Evolutionary conservation across 2,797 vertebrate genomes (phyloP), one percentile per base, ranked within the genome.

Genomic region (Uromys caudimaculatus): DNA sequence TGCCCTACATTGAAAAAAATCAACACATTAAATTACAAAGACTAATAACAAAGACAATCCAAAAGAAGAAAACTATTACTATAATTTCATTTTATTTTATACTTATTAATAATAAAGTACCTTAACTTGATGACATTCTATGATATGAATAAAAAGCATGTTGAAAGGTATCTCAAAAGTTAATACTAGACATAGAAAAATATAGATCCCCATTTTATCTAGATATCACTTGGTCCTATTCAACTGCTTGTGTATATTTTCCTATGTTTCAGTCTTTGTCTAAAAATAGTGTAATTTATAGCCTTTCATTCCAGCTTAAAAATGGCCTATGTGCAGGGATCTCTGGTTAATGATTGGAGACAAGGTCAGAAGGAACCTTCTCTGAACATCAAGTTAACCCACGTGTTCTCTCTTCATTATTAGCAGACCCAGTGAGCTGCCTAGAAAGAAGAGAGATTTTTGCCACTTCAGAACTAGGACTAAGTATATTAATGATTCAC

Each of bases 11-110:
- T 90, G 76, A 94, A 93, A 83, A 86, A 83, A 60, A 52, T 81
- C n/a, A 89, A 38, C 13, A 54, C 38, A 86, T 93, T 77, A 93
- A 85, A 58, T 12, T 69, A 89, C 38, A 73, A 91, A 76, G n/a
- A 79, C 69, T 8, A 50, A 4, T 67, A 84, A n/a, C 21, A 38
- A 69, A 38, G 47, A 69, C 19, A 90, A 92, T 67, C 12, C 52
- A 64, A 96, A 91, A 9, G 4, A 64, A 3, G 32, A 75, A 90
- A 92, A 35, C 3, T 32, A 50, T 52, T 85, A 56, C 58, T 75
- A 54, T 64, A 32, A 64, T 54, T 75, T 87, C 52, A 41, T 52
- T 78, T 44, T 29, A 67, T 44, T 52, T 47, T 32, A 56, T n/a
- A 3, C 56, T 62, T 84, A 23, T 67, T 90, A 47, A 69, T 44